Percentiles rank a stretch among this genome's conserved stretches.
Evolutionary conservation across 2,797 vertebrate species (phyloP).

Genomic region (Tragopan temminckii): DNA sequence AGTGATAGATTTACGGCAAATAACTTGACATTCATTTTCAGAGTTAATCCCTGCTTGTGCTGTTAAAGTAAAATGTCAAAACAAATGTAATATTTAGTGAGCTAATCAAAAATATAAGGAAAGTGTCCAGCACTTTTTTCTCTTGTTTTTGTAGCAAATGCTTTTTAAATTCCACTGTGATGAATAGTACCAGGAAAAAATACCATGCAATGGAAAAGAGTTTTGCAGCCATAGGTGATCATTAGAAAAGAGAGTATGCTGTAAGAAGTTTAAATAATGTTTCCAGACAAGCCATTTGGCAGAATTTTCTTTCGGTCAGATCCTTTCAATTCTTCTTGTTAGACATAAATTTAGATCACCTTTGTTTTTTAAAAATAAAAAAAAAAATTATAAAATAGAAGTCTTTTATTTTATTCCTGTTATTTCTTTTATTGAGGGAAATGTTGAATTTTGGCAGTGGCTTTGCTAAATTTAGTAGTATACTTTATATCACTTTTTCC

Average conservation of each 20-base stretch:
- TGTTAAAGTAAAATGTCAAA: background rate
- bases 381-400: background rate
- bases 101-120: background rate
- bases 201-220: background rate
- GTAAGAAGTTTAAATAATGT: background rate
- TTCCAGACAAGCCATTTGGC: background rate
- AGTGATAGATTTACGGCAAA: background rate
- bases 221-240: background rate
- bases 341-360: background rate
- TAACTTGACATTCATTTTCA: background rate
- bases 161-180: background rate
- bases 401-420: background rate
- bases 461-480: background rate
- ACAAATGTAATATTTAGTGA: background rate
- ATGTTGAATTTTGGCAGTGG: background rate
- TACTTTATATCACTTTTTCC: background rate
- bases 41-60: background rate
- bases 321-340: background rate
- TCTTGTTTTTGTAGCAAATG: background rate
- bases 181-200: background rate
- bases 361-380: background rate
- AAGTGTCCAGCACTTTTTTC: background rate
- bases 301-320: background rate
- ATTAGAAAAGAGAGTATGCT: background rate
- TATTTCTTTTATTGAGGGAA: background rate